Conservation (phyloP, 2,888 invertebrate species). For the Dromius quadrimaculatus region DNA sequence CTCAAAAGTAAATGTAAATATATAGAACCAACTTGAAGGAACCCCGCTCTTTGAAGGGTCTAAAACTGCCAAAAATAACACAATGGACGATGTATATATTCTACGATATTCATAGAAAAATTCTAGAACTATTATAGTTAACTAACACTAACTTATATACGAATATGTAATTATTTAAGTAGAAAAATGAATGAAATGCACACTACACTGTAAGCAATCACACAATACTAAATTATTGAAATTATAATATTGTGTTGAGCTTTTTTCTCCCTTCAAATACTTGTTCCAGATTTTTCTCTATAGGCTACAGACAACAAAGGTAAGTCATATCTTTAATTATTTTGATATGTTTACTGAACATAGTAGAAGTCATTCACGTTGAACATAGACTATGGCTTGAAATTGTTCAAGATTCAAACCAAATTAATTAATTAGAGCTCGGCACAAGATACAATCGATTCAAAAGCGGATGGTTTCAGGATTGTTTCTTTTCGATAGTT, state of each 20-base stretch:
- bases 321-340: too few species aligned
- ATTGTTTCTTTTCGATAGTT: too few species aligned
- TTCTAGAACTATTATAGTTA: slow-evolving; percentile 42
- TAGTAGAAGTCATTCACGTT: too few species aligned
- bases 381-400: too few species aligned
- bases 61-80: slow-evolving; percentile 46
- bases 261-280: too few species aligned
- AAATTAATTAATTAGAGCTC: too few species aligned
- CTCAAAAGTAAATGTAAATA: slow-evolving; percentile 18
- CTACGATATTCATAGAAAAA: slow-evolving; percentile 42
- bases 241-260: slow-evolving; percentile 54
- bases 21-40: slow-evolving; percentile 41
- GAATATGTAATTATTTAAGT: slow-evolving; percentile 46
- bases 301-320: too few species aligned
- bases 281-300: too few species aligned
- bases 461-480: too few species aligned
- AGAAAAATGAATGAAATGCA: slow-evolving; percentile 53
- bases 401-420: too few species aligned
- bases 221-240: slow-evolving; percentile 56
- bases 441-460: too few species aligned
- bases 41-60: slow-evolving; percentile 35
- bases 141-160: slow-evolving; percentile 46
- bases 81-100: slow-evolving; percentile 45
- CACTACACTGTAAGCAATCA: slow-evolving; percentile 59
- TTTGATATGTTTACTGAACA: too few species aligned